Conservation (phyloP, 2,888 invertebrate genomes). For the Amphipyra tragopoginis region DNA sequence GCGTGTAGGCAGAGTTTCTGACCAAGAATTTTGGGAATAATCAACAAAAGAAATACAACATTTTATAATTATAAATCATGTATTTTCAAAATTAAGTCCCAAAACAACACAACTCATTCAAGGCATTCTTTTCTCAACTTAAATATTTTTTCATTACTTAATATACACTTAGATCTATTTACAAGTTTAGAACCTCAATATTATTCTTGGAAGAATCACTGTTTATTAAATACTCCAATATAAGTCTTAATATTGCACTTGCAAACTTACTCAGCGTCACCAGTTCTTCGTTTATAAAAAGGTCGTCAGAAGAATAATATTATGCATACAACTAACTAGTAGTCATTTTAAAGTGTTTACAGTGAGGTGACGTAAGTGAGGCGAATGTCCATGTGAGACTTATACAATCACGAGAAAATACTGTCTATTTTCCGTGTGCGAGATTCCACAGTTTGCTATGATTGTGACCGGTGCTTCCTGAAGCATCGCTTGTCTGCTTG, state of each 20-base stretch:
- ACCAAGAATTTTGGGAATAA: not conserved
- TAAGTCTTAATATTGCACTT: constrained; percentile 54
- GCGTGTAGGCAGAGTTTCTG: no score
- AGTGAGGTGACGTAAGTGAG: constrained; percentile 4
- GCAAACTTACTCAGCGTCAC: constrained; percentile 46
- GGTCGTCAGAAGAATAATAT: constrained; percentile 18
- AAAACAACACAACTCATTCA: constrained; percentile 77
- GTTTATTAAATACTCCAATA: constrained; percentile 35
- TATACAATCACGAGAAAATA: constrained; percentile 51
- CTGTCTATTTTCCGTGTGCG: constrained; percentile 39
- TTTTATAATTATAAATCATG: constrained; percentile 58
- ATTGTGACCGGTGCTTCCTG: constrained; percentile 95
- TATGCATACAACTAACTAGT: constrained; percentile 12
- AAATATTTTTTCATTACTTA: constrained; percentile 66
- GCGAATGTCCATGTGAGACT: not conserved
- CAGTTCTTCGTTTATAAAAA: constrained; percentile 19
- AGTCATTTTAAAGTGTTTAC: no score
- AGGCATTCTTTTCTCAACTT: constrained; percentile 73
- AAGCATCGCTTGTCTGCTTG: constrained; percentile 97
- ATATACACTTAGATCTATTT: constrained; percentile 69
- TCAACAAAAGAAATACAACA: constrained; percentile 16
- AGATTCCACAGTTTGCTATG: constrained; percentile 73
- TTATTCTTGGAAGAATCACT: constrained; percentile 50
- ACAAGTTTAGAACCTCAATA: constrained; percentile 65
- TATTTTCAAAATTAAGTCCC: constrained; percentile 77